Conservation (phyloP, 2,113 vertebrate species). For the Neomonachus schauinslandi region DNA sequence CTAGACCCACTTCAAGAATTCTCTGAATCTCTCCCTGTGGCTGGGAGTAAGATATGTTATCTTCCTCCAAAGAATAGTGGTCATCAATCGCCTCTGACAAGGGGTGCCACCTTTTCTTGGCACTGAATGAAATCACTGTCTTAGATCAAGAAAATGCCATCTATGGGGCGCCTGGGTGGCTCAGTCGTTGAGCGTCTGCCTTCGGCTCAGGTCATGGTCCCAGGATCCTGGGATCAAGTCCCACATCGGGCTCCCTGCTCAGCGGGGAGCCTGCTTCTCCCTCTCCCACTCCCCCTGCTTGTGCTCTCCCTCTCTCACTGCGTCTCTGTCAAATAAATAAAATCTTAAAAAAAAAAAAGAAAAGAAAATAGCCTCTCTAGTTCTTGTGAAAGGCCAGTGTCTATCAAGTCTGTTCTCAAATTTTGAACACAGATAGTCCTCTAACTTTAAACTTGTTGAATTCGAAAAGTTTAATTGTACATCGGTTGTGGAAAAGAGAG, state of each 20-base stretch:
- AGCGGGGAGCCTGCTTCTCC: too few relatives aligned
- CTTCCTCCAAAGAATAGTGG: neutral
- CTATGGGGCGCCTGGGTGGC: too few relatives aligned
- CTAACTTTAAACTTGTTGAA: constrained; percentile 4
- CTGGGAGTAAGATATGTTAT: neutral
- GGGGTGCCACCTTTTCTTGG: neutral
- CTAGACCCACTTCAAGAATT: neutral
- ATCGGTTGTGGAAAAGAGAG: neutral
- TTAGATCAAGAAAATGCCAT: neutral
- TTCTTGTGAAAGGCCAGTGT: neutral
- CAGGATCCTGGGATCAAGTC: too few relatives aligned
- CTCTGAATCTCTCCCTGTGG: neutral
- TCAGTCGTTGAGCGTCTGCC: too few relatives aligned
- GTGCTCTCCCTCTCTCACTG: too few relatives aligned
- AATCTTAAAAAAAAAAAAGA: too few relatives aligned
- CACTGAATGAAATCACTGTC: neutral
- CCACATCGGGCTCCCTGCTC: too few relatives aligned
- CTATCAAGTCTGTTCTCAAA: neutral
- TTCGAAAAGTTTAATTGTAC: neutral
- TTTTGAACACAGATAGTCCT: neutral
- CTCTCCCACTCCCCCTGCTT: too few relatives aligned
- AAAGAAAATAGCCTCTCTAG: too few relatives aligned
- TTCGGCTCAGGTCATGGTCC: too few relatives aligned
- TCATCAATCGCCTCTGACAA: neutral
- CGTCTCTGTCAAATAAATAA: too few relatives aligned